Evolutionary conservation across 2,888 invertebrate species (phyloP), one percentile per base, ranked within the genome.

Genomic region (Entomobrya proxima): DNA sequence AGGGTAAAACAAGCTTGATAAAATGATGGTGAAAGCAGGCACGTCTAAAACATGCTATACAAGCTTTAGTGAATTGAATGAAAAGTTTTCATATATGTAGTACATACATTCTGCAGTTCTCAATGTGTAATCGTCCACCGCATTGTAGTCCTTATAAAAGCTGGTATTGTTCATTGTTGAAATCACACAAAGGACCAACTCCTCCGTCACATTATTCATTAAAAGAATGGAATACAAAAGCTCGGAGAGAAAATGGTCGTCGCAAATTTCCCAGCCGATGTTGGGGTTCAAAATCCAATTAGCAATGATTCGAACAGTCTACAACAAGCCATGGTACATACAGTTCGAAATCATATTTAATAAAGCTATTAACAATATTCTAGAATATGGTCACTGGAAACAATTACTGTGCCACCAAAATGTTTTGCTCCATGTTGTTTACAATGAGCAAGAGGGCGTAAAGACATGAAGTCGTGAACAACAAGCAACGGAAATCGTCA

Each of bases 91-190:
- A 1, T 67, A 37, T 4, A 37, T 37, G 24, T n/a, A n/a, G n/a
- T n/a, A n/a, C 79, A 84, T 80, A 87, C 88, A 85, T 67, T 89
- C 88, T 1, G 88, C 88, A 11, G 89, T 89, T 35, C 88, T 79
- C 78, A 87, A 69, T 2, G 88, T 88, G 30, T 82, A 81, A 4
- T 84, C 78, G 55, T 89, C 89, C 21, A 86, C 75, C 2, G 76
- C 77, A 24, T 81, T 79, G 72, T 87, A 89, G 76, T 90, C 87
- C 75, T 89, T 89, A 69, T 90, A 89, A 69, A 88, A 90, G 55
- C 87, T 89, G n/a, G 87, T 87, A 67, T 90, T 90, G 64, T 90
- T 89, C 44, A 90, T 77, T 6, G 90, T 88, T 15, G 88, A 87
- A 37, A 90, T 88, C 21, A 87, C 88, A 75, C 90, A 90, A 47